A percentile compares a stretch with the other conserved stretches of the same genome.
Conservation (phyloP, 2,113 vertebrate species). For the Edolisoma coerulescens region DNA sequence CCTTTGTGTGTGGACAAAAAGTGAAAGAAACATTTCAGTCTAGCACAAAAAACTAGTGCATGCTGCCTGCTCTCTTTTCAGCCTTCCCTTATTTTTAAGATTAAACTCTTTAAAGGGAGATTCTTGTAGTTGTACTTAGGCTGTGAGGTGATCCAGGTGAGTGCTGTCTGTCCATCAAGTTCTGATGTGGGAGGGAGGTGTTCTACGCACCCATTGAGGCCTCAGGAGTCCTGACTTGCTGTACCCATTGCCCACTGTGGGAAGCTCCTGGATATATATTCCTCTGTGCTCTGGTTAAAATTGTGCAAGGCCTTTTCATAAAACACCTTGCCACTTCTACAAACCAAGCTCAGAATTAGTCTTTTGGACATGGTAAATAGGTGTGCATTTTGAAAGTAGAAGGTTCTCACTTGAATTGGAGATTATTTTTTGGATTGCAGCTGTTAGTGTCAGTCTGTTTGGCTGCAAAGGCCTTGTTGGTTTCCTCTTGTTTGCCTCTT, state of each 20-base stretch:
- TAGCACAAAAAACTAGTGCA: background rate
- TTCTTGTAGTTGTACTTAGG: background rate
- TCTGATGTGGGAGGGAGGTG: background rate
- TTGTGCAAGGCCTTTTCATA: background rate
- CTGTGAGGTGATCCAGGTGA: background rate
- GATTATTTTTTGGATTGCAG: background rate
- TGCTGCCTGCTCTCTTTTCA: background rate
- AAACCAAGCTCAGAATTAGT: background rate
- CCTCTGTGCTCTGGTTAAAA: background rate
- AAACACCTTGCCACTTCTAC: background rate
- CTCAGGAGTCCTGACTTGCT: background rate
- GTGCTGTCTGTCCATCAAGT: background rate
- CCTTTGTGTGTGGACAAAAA: background rate
- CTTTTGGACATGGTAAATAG: background rate
- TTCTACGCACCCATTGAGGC: background rate
- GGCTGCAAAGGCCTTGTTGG: background rate
- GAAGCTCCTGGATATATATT: background rate
- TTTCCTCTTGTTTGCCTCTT: constrained; percentile 15
- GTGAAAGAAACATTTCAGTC: background rate
- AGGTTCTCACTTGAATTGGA: background rate
- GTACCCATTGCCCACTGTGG: background rate
- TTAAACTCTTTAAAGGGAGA: background rate
- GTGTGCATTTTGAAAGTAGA: background rate
- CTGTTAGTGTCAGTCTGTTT: background rate
- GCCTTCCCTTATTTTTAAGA: background rate